These are phyloP conservation scores for Cinclus mexicanus DNA, from an alignment of 2,113 vertebrate genomes.

Conservation along the genomic window DNA sequence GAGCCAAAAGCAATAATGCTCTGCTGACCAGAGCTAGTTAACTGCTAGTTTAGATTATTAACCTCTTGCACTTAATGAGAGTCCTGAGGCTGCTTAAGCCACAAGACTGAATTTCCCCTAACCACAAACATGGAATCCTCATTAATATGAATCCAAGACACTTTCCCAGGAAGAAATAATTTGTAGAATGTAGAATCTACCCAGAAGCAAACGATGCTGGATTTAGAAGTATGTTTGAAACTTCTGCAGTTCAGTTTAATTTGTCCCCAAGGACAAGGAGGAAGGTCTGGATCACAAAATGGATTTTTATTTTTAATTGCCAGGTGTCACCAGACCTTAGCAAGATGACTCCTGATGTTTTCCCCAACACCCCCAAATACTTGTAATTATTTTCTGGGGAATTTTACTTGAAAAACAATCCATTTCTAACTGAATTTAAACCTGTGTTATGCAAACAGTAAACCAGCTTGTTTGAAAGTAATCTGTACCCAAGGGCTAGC, in stretches of 20 bases:
- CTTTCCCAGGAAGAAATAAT: conserved; percentile 52
- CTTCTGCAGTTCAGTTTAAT: conserved; percentile 48
- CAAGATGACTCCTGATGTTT: conserved; percentile 27
- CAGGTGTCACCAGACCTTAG: conserved; percentile 43
- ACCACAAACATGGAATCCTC: conserved; percentile 63
- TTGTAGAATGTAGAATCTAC: conserved; percentile 36
- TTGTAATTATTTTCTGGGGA: conserved; percentile 55
- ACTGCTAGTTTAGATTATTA: conserved; percentile 65
- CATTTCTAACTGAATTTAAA: conserved; percentile 50
- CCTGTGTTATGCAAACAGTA: conserved; percentile 58
- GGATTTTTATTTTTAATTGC: conserved; percentile 59
- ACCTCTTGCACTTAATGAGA: conserved; percentile 60
- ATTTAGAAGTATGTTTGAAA: conserved; percentile 30
- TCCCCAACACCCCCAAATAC: conserved; percentile 5
- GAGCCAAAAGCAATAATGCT: conserved; percentile 52
- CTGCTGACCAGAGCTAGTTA: conserved; percentile 56
- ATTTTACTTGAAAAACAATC: conserved; percentile 53
- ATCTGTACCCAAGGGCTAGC: conserved; percentile 57
- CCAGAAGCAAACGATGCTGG: conserved; percentile 27
- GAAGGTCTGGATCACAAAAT: conserved; percentile 27
- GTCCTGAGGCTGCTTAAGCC: conserved; percentile 60
- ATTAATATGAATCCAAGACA: conserved; percentile 56
- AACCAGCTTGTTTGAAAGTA: conserved; percentile 59
- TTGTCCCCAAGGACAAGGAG: conserved; percentile 21
- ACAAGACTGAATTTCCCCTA: conserved; percentile 50